Conservation (phyloP, 2,113 vertebrate genomes). For the Danio rerio region DNA sequence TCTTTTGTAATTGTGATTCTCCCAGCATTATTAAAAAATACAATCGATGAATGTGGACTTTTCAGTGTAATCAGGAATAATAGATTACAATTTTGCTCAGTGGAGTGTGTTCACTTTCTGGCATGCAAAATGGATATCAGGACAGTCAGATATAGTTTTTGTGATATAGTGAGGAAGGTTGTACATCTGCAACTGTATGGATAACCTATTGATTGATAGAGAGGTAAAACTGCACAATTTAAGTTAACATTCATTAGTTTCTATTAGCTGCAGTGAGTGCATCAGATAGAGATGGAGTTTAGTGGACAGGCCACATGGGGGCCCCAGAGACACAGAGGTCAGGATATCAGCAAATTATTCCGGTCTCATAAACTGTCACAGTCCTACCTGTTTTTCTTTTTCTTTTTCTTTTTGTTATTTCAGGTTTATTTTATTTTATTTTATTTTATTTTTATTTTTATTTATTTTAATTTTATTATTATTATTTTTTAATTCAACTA, state of each 20-base stretch:
- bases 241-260: neutral
- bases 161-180: neutral
- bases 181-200: neutral
- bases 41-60: slow-evolving; percentile 1
- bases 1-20: slow-evolving; percentile 20
- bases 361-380: neutral
- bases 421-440: neutral
- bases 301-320: slow-evolving; percentile 75
- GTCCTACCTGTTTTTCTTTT: too few relatives aligned
- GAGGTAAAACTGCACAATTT: neutral
- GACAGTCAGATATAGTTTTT: neutral
- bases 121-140: neutral
- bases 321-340: slow-evolving; percentile 71
- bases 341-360: slow-evolving; percentile 23
- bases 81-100: neutral
- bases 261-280: neutral
- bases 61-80: neutral
- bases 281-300: slow-evolving; percentile 49
- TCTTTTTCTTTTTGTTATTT: too few relatives aligned
- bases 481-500: too few relatives aligned
- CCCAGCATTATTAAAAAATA: slow-evolving; percentile 21
- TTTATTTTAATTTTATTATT: neutral
- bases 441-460: neutral
- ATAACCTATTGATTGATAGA: neutral
- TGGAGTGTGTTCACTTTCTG: neutral